phyloP scores from a whole-genome alignment of 2,888 invertebrate species.

The Dorcus hopei region DNA sequence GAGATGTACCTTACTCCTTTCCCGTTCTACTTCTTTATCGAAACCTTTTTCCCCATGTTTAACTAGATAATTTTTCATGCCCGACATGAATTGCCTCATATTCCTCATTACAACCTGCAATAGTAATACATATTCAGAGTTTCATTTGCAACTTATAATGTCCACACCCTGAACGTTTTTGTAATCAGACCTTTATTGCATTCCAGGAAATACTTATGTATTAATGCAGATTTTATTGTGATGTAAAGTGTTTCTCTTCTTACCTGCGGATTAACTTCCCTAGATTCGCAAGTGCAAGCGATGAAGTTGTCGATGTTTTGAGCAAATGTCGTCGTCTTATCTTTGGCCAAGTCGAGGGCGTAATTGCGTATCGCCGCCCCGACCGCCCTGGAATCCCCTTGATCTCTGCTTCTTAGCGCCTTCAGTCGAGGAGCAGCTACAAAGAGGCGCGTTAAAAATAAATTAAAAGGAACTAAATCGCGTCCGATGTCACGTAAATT shows the following conservation, averaged over 20 bases:
- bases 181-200: neutral
- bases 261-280: constrained; percentile 80
- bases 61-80: constrained; percentile 96
- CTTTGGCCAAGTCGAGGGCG: constrained; percentile 76
- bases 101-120: constrained; percentile 76
- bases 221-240: no score
- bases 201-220: no score
- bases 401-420: constrained; percentile 60
- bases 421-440: constrained; percentile 76
- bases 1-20: constrained; percentile 66
- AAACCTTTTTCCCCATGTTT: constrained; percentile 94
- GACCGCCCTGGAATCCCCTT: constrained; percentile 57
- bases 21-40: constrained; percentile 85
- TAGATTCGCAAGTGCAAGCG: constrained; percentile 86
- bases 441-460: constrained; percentile 30
- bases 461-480: neutral
- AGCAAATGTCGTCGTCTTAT: constrained; percentile 85
- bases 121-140: neutral
- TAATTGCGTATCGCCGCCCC: constrained; percentile 75
- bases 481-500: neutral
- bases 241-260: neutral
- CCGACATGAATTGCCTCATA: constrained; percentile 96
- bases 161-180: neutral
- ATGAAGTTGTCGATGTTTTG: constrained; percentile 92
- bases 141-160: neutral